Evolutionary conservation across 2,797 vertebrate genomes (phyloP).

Genomic region (Macropodus opercularis): DNA sequence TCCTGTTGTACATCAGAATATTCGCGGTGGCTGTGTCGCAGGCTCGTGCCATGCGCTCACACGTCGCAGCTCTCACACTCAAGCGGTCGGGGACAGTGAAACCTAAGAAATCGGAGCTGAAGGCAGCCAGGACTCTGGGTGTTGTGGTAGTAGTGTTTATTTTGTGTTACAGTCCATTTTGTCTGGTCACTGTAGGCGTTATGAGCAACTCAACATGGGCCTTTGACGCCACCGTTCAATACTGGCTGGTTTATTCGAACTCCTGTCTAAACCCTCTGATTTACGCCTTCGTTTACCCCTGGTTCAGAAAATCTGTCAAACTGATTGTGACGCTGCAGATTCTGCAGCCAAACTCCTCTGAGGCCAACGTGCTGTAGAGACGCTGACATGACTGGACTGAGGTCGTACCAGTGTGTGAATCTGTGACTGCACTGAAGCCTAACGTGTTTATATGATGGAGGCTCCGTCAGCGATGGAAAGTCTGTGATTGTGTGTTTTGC

Average conservation of each 20-base stretch:
- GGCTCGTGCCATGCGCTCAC: too few species aligned
- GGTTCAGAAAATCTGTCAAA: constrained; percentile 35
- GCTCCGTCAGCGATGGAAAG: too few species aligned
- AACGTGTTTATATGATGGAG: too few species aligned
- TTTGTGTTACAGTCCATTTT: constrained; percentile 52
- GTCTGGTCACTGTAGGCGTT: constrained; percentile 16
- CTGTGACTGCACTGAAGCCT: too few species aligned
- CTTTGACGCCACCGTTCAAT: constrained; percentile 19
- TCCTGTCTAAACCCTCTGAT: constrained; percentile 39
- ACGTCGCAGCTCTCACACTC: too few species aligned
- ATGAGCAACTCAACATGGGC: not conserved
- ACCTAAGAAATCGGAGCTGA: too few species aligned
- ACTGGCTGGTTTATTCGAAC: constrained; percentile 68
- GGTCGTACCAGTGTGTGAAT: too few species aligned
- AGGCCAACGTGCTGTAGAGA: not conserved
- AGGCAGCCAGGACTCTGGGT: too few species aligned
- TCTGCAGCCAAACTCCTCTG: constrained; percentile 20
- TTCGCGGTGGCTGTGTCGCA: constrained; percentile 51
- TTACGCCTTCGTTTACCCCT: constrained; percentile 24
- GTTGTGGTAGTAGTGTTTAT: too few species aligned
- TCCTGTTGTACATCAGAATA: constrained; percentile 56
- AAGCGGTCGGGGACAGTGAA: too few species aligned
- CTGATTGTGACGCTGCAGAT: constrained; percentile 34
- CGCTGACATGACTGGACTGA: too few species aligned
- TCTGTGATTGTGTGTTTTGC: too few species aligned